Percentiles rank a stretch among this genome's conserved stretches.
These are phyloP conservation scores for Beroe forskalii DNA, from an alignment of 37 sponge, comb jelly and placozoan species.

Conservation along the genomic window DNA sequence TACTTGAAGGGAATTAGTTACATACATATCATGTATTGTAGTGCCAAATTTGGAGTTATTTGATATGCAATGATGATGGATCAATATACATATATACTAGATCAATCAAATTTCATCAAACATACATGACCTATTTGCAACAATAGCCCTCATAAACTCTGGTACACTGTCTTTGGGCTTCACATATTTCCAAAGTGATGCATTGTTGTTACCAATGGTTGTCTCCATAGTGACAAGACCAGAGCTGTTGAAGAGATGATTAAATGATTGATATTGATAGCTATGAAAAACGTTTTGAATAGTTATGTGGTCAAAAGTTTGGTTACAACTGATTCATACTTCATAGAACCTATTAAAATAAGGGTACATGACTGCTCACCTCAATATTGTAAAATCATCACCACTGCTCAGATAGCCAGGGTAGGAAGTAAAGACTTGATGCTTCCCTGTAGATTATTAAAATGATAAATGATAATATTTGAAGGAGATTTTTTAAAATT, in stretches of 20 bases:
- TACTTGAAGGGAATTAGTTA: too few relatives aligned
- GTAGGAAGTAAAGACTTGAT: constrained; percentile 86
- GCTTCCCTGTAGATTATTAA: constrained; percentile 69
- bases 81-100: too few relatives aligned
- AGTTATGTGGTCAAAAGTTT: too few relatives aligned
- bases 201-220: constrained; percentile 82
- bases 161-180: constrained; percentile 22
- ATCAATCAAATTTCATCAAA: too few relatives aligned
- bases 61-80: too few relatives aligned
- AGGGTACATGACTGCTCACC: too few relatives aligned
- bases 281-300: too few relatives aligned
- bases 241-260: constrained; percentile 68
- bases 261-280: too few relatives aligned
- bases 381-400: constrained; percentile 82
- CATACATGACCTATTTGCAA: constrained; percentile 29
- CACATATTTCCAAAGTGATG: constrained; percentile 72
- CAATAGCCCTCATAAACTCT: constrained; percentile 27
- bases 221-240: constrained; percentile 92
- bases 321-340: too few relatives aligned
- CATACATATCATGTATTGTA: too few relatives aligned
- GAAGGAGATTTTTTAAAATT: neutral
- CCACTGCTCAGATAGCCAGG: constrained; percentile 81
- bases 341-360: too few relatives aligned
- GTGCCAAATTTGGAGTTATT: too few relatives aligned
- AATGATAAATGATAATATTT: neutral